phyloP scores from a whole-genome alignment of 2,113 vertebrate genomes.

The Poecilia latipinna region DNA sequence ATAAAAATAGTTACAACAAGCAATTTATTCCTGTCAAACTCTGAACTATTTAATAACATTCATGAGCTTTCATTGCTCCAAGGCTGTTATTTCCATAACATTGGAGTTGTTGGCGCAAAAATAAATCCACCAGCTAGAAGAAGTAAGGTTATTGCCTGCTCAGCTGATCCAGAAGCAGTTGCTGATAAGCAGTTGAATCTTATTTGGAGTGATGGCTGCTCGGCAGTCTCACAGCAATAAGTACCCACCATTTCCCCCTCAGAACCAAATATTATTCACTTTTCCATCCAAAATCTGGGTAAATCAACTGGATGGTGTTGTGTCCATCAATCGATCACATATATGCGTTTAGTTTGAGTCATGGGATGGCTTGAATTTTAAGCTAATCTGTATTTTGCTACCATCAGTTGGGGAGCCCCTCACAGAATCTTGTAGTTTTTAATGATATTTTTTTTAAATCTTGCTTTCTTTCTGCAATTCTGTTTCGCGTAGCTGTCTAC shows the following conservation, averaged over 20 bases:
- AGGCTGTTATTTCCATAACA: conserved; percentile 27
- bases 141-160: conserved; percentile 40
- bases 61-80: conserved; percentile 8
- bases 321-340: background rate
- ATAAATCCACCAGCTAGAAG: conserved; percentile 13
- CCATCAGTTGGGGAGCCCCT: background rate
- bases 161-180: conserved; percentile 41
- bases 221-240: conserved; percentile 47
- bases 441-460: background rate
- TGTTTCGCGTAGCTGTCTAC: too few relatives aligned
- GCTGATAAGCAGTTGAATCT: conserved; percentile 50
- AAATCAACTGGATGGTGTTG: too few relatives aligned
- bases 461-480: background rate
- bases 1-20: conserved; percentile 1
- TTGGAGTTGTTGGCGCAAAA: conserved; percentile 28
- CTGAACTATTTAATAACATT: conserved; percentile 13
- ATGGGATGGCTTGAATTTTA: background rate
- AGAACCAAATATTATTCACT: background rate
- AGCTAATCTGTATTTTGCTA: background rate
- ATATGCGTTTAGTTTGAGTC: background rate
- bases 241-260: background rate
- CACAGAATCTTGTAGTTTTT: background rate
- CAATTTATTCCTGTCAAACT: background rate
- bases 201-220: conserved; percentile 43
- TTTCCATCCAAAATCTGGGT: background rate